phyloP scores from a whole-genome alignment of 2,113 vertebrate genomes.

The Orientallactaga bullata region DNA sequence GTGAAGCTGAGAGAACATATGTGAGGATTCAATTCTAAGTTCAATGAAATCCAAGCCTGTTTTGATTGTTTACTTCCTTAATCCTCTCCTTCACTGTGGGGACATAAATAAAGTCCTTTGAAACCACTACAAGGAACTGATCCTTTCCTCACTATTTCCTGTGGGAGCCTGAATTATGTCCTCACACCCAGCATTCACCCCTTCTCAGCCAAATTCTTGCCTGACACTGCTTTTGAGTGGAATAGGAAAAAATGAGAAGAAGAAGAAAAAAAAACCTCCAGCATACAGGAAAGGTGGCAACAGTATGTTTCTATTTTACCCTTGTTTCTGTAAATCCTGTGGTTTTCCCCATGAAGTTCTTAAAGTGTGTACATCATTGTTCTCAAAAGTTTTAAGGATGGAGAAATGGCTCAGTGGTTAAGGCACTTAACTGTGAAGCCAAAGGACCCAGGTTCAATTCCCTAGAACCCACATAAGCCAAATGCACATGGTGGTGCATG shows the following conservation, averaged over 20 bases:
- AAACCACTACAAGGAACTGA: neutral
- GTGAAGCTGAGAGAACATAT: slow-evolving; percentile 27
- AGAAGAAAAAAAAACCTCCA: neutral
- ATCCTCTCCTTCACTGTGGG: neutral
- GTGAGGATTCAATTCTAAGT: slow-evolving; percentile 8
- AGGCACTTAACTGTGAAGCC: no score
- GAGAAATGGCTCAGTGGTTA: no score
- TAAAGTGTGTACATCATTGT: neutral
- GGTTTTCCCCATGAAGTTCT: neutral
- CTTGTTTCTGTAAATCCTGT: neutral
- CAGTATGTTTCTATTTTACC: neutral
- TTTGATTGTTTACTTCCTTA: neutral
- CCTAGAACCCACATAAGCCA: no score
- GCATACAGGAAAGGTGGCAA: neutral
- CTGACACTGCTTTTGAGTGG: neutral
- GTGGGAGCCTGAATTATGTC: neutral
- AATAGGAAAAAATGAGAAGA: neutral
- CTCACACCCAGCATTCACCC: neutral
- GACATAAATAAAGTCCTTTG: neutral
- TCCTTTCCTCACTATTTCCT: neutral
- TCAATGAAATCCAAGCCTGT: neutral
- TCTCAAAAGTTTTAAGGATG: neutral
- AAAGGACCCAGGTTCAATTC: no score
- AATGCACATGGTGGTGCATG: no score
- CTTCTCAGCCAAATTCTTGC: neutral